Base-by-base conservation (phyloP, 2,888 invertebrate species). In the Venusia cambrica region DNA sequence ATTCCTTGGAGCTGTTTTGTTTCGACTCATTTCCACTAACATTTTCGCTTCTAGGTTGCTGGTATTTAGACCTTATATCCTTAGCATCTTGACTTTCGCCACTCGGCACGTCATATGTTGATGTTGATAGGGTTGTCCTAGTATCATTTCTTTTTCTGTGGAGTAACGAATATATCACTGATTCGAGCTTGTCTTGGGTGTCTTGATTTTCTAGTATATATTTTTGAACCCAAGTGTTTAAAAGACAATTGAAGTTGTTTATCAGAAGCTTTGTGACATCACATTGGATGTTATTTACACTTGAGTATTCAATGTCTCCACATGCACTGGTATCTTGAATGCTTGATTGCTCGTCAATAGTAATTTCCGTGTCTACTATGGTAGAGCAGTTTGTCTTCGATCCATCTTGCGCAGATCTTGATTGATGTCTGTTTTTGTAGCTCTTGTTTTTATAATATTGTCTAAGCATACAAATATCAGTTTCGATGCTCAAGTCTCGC, bases 401-500 rank as follows among this genome's bases (percentile, higher is more conserved):
- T 4, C 54, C 54, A 15, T 51, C 54, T 16, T 49, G 51, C 7
- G 48, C 45, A 3, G 55, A 60, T 2, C 54, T n/a, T n/a, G n/a
- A n/a, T n/a, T n/a, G n/a, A n/a, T n/a, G 15, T 51, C 49, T 72
- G n/a, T 54, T 59, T 14, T 54, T n/a, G n/a, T n/a, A n/a, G n/a
- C n/a, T 63, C 43, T 68, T 73, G 5, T 33, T 64, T 55, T 56
- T 79, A 25, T 51, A 71, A 43, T 69, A 61, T 24, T 76, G 63
- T 41, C 78, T 65, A 0, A 81, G 49, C 13, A 73, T 57, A 38
- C 85, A 85, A 5, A 73, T 45, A 27, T 77, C 75, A 1, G 85
- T 85, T 59, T 80, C 85, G 3, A 80, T 50, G 30, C 84, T 73
- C 0, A 80, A 50, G 46, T 85, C 81, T 47, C 69, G 65, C 56